Evolutionary conservation across 1,140 invertebrate genomes (phyloP).

Genomic region (Drosophila paulistorum): DNA sequence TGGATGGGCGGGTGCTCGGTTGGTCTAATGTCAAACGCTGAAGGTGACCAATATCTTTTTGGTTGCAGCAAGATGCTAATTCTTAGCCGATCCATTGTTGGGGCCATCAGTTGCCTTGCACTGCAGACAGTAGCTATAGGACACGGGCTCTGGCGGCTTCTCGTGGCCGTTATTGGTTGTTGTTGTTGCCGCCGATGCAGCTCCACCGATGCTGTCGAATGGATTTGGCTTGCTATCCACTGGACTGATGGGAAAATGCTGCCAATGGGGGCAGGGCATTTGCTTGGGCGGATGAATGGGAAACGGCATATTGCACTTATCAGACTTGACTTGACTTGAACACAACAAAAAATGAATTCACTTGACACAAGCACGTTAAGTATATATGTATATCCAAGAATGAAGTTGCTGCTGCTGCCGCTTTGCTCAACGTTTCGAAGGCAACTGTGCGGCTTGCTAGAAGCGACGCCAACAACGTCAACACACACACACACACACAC

Average conservation of each 20-base stretch:
- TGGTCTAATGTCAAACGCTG: not conserved
- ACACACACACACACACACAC: slow-evolving; percentile 38
- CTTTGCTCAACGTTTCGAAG: slow-evolving; percentile 54
- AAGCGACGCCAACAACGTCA: slow-evolving; percentile 60
- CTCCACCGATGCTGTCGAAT: slow-evolving; percentile 53
- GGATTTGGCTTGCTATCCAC: slow-evolving; percentile 62
- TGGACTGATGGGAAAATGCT: slow-evolving; percentile 76
- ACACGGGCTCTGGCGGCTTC: slow-evolving; percentile 69
- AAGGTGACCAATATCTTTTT: slow-evolving; percentile 9
- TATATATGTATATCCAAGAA: not conserved
- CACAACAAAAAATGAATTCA: not conserved
- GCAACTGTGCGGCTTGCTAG: slow-evolving; percentile 65
- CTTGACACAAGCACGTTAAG: slow-evolving; percentile 1
- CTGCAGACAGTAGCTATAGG: slow-evolving; percentile 64
- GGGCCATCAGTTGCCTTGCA: slow-evolving; percentile 48
- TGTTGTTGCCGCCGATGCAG: slow-evolving; percentile 17
- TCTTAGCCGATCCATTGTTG: slow-evolving; percentile 38
- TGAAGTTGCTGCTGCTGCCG: slow-evolving; percentile 38
- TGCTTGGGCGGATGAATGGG: slow-evolving; percentile 77
- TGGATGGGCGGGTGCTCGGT: not conserved
- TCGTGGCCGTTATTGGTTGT: slow-evolving; percentile 14
- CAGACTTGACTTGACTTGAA: not conserved
- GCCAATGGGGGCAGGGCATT: slow-evolving; percentile 81
- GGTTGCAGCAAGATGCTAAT: slow-evolving; percentile 22
- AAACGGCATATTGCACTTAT: slow-evolving; percentile 61